Base-by-base conservation (phyloP, 2,888 invertebrate species). In the Erebia aethiops region DNA sequence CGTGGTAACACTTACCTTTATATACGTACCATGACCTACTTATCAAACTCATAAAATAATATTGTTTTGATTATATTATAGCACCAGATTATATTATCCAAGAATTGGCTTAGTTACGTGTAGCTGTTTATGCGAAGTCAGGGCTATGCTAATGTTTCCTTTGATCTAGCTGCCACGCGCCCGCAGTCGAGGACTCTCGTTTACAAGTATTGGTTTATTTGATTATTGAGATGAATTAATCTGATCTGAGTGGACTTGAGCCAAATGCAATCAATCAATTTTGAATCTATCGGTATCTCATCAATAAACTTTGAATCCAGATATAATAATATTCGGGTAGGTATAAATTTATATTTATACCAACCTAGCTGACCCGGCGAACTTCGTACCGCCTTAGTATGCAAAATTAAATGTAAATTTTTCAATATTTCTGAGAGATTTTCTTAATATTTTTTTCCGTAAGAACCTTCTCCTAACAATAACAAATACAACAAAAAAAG, bases 111-210 rank as follows among this genome's bases (percentile, higher is more conserved):
- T 77, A 71, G 76, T 77, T 71, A 76, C 71, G 74, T 69, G 70
- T 66, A 70, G 56, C 72, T 76, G 73, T 77, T 79, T 80, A 82
- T 82, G 82, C 82, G 74, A 69, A 71, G 77, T 78, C 82, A 82
- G 79, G 81, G 69, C 70, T 76, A 81, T 80, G 80, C 71, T 77
- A 81, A 79, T 78, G 57, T 67, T 68, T 60, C 72, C 82, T 81
- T 82, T 81, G 88, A 88, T 88, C 57, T 58, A 35, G 58, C 71
- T 69, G 82, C 79, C 83, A 83, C 80, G 82, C 79, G 76, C 57
- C 61, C 52, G 62, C 56, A 70, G 70, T 70, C 46, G 58, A 78
- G 71, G 61, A 71, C 71, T 71, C 72, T 72, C 46, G 63, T 70
- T 67, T 72, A 64, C 71, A 65, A 67, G 62, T 71, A 76, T 75